Evolutionary conservation across 2,888 invertebrate species (phyloP), one percentile per base, ranked within the genome.

Genomic region (Eupithecia insigniata): DNA sequence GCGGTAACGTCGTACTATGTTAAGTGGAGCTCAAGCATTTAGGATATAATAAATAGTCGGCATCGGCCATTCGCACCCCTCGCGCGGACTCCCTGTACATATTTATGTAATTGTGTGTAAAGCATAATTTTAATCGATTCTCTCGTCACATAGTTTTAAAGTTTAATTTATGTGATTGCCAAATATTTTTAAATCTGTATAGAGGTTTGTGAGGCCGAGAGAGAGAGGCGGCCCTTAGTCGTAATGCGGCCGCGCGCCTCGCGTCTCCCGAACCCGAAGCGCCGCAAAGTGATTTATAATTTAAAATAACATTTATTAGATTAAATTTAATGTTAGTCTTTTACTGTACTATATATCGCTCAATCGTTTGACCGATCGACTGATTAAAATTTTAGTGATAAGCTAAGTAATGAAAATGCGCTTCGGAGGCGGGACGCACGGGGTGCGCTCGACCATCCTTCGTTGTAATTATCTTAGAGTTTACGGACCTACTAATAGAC

Each of bases 311-410:
- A 92, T 89, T 79, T 93, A 92, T 92, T 94, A 93, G 93, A 93
- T 94, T 94, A 93, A 94, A 93, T 93, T 93, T 94, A 93, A 94
- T 94, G 87, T 94, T 94, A 93, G 94, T 93, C 93, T 90, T 92
- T 92, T 93, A 93, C 93, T 93, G 92, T 93, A 93, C 91, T 93
- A 92, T 93, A 94, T 92, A 94, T 94, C 93, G 93, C 93, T 94
- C 93, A 93, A 93, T 92, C 92, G 89, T 91, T 93, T 93, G 94
- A 93, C 92, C 94, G 94, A 94, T 94, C 93, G 94, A 94, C 94
- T 94, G 94, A 94, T 93, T 93, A 94, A 93, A 94, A 94, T 93
- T 93, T 93, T 94, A 93, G 93, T 93, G 92, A 83, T 93, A 93
- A 93, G 94, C 93, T 93, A 94, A 93, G 93, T 92, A 90, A 92